Evolutionary conservation across 2,888 invertebrate genomes (phyloP), one percentile per base, ranked within the genome.

Genomic region (Agrilus biguttatus): DNA sequence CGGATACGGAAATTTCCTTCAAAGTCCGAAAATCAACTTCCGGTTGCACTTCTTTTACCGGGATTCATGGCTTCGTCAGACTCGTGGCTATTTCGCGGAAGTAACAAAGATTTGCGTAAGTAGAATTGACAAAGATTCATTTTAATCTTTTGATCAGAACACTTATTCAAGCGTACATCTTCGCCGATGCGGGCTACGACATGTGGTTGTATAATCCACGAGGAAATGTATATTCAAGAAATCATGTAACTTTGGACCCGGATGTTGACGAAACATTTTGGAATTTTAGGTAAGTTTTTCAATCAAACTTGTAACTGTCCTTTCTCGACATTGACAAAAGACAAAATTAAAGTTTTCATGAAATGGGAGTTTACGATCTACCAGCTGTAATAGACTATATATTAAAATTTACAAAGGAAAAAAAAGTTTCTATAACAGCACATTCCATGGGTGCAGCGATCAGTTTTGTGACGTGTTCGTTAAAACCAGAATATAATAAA

Each of bases 171-270:
- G 61, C 61, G 33, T 62, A 64, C 55, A 66, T 66, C 60, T 68
- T 70, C 36, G 58, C 69, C 3, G 69, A 71, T 51, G 59, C 59
- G 5, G 70, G 70, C 5, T 71, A 67, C 47, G 71, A 70, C 46
- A 67, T 69, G 8, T 79, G 78, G 78, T 51, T 80, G 43, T 72
- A 72, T 1, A 80, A 79, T 55, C 65, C 69, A 44, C 59, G 79
- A 43, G 79, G 78, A 19, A 78, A 76, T 57, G 67, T 67, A 1
- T 77, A 77, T 55, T 71, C 72, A 8, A 63, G 65, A 41, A 60
- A 60, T 33, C 78, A 79, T 53, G 51, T 60, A 21, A 59, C 54
- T 7, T 56, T 68, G 21, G 55, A 63, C 46, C 62, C 69, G 3
- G 59, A 63, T 28, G 51, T 46, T 17, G 63, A 69, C 47, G 53